Percentiles rank a stretch among this genome's conserved stretches.
These are phyloP conservation scores for Mizuhopecten yessoensis DNA, from an alignment of 1,140 invertebrate genomes.

Conservation along the genomic window DNA sequence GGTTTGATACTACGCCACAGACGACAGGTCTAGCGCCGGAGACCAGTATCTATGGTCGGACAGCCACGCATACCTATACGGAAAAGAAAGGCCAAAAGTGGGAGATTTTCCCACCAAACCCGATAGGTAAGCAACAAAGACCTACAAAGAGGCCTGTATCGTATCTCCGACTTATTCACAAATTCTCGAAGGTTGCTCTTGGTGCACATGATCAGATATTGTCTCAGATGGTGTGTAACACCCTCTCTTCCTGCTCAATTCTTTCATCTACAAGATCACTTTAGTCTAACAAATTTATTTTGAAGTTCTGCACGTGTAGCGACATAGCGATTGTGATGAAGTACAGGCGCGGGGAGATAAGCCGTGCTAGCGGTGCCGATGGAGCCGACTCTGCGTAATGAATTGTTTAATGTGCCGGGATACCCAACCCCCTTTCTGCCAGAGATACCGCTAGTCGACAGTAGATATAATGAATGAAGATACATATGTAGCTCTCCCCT, in stretches of 20 bases:
- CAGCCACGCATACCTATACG: constrained; percentile 23
- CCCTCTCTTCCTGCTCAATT: constrained; percentile 15
- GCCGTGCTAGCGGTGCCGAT: not conserved
- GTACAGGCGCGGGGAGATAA: not conserved
- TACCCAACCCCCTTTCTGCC: not conserved
- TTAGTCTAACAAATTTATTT: constrained; percentile 36
- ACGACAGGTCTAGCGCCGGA: not conserved
- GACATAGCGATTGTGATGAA: constrained; percentile 38
- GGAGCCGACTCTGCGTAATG: constrained; percentile 3
- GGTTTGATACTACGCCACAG: not conserved
- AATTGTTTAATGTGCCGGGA: constrained; percentile 2
- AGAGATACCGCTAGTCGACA: constrained; percentile 3
- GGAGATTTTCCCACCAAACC: constrained; percentile 26
- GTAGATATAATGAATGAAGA: constrained; percentile 23
- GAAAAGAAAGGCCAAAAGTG: constrained; percentile 25
- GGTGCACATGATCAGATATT: constrained; percentile 38
- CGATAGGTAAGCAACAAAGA: constrained; percentile 32
- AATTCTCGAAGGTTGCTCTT: not conserved
- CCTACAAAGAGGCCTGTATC: constrained; percentile 3
- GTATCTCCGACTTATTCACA: constrained; percentile 25
- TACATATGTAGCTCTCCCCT: constrained; percentile 10
- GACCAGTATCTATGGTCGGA: not conserved
- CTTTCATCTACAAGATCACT: constrained; percentile 38
- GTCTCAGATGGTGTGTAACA: constrained; percentile 25
- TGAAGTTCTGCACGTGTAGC: constrained; percentile 21